phyloP scores from a whole-genome alignment of 2,113 vertebrate species.

The Leucoraja erinaceus region DNA sequence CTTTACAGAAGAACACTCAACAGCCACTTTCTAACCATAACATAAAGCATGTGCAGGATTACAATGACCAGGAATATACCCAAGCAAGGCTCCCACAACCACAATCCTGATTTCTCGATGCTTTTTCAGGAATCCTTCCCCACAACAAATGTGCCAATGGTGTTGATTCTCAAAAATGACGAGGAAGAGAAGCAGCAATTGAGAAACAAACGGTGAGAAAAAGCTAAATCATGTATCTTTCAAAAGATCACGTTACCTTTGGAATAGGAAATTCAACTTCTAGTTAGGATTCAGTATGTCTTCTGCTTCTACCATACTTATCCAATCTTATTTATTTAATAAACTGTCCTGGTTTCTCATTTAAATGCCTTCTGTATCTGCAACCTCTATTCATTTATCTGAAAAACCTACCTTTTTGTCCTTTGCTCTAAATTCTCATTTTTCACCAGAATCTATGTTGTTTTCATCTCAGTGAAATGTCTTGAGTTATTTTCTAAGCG shows the following conservation, averaged over 20 bases:
- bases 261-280: background rate
- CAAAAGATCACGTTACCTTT: background rate
- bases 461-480: background rate
- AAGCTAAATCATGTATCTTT: background rate
- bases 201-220: background rate
- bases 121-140: background rate
- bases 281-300: background rate
- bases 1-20: background rate
- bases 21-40: background rate
- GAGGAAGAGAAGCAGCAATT: background rate
- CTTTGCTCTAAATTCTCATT: no score
- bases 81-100: background rate
- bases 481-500: background rate
- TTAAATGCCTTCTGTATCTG: background rate
- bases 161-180: no score
- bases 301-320: background rate
- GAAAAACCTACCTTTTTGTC: background rate
- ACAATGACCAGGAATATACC: background rate
- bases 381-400: background rate
- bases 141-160: background rate
- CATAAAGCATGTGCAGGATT: background rate
- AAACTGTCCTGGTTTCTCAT: background rate
- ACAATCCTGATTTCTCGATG: background rate
- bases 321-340: background rate
- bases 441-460: background rate